Evolutionary conservation across 1,140 invertebrate genomes (phyloP), one percentile per base, ranked within the genome.

Genomic region (Drosophila kanapiae): DNA sequence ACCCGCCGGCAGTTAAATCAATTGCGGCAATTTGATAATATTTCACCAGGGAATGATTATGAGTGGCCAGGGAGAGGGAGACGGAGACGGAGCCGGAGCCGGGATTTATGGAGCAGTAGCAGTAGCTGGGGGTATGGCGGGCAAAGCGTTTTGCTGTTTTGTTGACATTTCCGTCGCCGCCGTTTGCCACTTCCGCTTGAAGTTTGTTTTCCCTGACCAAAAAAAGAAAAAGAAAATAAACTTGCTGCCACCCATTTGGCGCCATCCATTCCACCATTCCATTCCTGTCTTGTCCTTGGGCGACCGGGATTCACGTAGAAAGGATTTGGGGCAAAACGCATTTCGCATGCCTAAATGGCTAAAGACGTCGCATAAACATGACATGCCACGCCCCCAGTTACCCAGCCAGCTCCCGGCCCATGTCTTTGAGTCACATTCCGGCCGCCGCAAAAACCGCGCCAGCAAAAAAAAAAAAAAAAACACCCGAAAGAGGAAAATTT

Each of bases 311-410:
- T 82, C 83, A 87, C 84, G 80, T 87, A 88, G 69, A 87, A 88
- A 90, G 85, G 85, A 88, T 88, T 87, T 87, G 80, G 75, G 72
- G 80, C 78, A 72, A 54, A 72, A 88, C 80, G 84, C 80, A 88
- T 88, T 90, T 88, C 77, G 85, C 81, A 90, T 88, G 84, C 84
- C 85, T 88, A 90, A 88, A 88, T 90, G 85, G 80, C 84, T 84
- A 88, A 88, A 88, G 84, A 88, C 83, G 80, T 90, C 85, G 77
- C 85, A 90, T 88, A 88, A 88, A 88, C 84, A 80, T 88, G 62
- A 75, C 80, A 65, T 67, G 80, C 80, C 82, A 86, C 82, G 78
- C 82, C 82, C 67, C 76, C 75, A 45, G 68, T 38, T 38, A 56
- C 70, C 58, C 45, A 29, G 38, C 29, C 37, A 40, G 53, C 68